These are phyloP conservation scores for Sinella curviseta DNA, from an alignment of 1,140 invertebrate genomes.

Conservation along the genomic window DNA sequence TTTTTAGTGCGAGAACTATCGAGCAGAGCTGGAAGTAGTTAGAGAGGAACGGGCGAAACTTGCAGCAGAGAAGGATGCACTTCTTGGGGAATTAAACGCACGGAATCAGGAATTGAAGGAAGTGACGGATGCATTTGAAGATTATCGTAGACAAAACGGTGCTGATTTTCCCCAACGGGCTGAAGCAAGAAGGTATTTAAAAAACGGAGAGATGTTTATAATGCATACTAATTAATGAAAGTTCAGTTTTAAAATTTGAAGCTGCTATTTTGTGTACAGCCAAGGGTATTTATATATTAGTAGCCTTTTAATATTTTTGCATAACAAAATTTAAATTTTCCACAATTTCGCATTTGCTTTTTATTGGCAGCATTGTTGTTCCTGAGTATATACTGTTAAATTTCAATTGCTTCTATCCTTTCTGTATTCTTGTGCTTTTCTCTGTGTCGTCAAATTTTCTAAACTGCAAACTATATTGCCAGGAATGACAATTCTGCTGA, in stretches of 20 bases:
- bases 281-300: too few relatives aligned
- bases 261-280: too few relatives aligned
- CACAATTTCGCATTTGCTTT: too few relatives aligned
- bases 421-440: neutral
- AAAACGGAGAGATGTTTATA: too few relatives aligned
- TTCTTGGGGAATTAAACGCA: neutral
- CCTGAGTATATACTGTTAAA: neutral
- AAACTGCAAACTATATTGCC: conserved; percentile 8
- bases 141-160: neutral
- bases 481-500: conserved; percentile 22
- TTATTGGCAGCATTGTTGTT: conserved; percentile 17
- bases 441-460: neutral
- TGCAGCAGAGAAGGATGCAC: neutral
- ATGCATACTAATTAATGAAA: too few relatives aligned
- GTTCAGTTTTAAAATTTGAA: too few relatives aligned
- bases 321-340: too few relatives aligned
- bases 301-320: too few relatives aligned
- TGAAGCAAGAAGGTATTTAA: too few relatives aligned
- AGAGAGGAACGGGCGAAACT: conserved; percentile 23
- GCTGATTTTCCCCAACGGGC: too few relatives aligned
- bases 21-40: neutral
- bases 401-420: neutral
- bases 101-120: neutral
- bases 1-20: neutral
- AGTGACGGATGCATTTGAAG: neutral